Evolutionary conservation across 2,797 vertebrate genomes (phyloP).

Genomic region (Rhadinocentrus ornatus): DNA sequence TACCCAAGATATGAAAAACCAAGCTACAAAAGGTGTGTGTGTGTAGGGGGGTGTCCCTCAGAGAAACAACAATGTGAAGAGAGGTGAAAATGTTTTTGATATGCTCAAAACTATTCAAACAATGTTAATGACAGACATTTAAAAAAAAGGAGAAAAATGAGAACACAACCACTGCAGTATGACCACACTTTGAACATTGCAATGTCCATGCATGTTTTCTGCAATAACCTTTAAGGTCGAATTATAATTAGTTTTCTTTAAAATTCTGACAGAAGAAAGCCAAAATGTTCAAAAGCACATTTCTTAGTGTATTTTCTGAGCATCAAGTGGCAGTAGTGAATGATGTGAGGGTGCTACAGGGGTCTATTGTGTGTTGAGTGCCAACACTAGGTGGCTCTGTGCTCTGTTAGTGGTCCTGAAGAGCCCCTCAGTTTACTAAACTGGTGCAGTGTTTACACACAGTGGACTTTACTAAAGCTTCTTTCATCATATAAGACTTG

Average conservation of each 20-base stretch:
- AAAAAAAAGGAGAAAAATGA: background rate
- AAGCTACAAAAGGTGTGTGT: background rate
- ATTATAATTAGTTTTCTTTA: background rate
- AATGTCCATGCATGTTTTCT: background rate
- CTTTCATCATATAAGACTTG: conserved; percentile 54
- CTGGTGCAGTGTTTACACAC: conserved; percentile 41
- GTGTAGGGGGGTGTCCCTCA: conserved; percentile 18
- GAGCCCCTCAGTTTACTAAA: conserved; percentile 49
- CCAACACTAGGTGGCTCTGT: conserved; percentile 75
- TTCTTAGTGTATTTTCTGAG: conserved; percentile 5
- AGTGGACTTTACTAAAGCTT: conserved; percentile 27
- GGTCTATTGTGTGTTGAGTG: conserved; percentile 19
- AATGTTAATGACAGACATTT: background rate
- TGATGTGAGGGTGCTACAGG: conserved; percentile 10
- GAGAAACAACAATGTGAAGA: conserved; percentile 27
- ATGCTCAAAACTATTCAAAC: conserved; percentile 19
- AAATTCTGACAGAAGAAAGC: background rate
- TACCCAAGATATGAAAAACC: conserved; percentile 81
- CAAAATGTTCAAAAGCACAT: background rate
- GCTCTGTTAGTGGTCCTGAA: conserved; percentile 44
- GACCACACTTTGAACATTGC: background rate
- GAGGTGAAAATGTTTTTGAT: conserved; percentile 15
- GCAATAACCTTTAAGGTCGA: background rate
- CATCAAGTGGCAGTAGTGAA: conserved; percentile 12
- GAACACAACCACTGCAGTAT: background rate